Conservation (phyloP, 2,113 vertebrate species). For the Pteropus alecto region DNA sequence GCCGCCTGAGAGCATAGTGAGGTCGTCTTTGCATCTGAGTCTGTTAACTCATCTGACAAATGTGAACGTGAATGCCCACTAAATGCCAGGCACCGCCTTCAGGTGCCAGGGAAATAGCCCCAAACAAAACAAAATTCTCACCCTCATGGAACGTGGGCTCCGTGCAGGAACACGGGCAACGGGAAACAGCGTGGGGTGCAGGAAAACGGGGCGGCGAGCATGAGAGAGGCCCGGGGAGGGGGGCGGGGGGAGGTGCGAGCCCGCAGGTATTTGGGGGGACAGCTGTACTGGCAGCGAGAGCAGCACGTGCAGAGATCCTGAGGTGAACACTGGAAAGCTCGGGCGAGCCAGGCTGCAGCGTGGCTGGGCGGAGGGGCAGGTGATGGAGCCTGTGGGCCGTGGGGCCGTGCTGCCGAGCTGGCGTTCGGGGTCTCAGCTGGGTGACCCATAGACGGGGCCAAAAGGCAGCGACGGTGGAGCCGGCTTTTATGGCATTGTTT, state of each 20-base stretch:
- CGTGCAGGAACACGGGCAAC: too few species aligned
- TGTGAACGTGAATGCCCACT: neutral
- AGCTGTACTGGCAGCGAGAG: too few species aligned
- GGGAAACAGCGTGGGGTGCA: too few species aligned
- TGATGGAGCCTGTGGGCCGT: neutral
- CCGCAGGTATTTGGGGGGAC: accelerated
- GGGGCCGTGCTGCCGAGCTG: neutral
- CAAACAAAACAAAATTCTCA: neutral
- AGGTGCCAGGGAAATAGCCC: neutral
- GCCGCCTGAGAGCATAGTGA: neutral
- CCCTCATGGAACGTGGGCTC: accelerated
- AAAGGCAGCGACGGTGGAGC: neutral
- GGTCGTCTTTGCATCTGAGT: neutral
- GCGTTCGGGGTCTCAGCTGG: neutral
- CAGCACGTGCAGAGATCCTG: neutral
- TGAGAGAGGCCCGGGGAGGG: neutral
- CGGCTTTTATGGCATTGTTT: too few species aligned
- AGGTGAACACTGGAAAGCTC: neutral
- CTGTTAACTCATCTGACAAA: neutral
- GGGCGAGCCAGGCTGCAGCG: neutral
- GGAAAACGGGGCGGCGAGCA: neutral
- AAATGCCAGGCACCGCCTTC: neutral
- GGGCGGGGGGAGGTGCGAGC: neutral
- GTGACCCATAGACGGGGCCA: neutral
- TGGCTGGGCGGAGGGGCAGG: neutral